Evolutionary conservation across 2,797 vertebrate species (phyloP).

Genomic region (Tympanoctomys barrerae): DNA sequence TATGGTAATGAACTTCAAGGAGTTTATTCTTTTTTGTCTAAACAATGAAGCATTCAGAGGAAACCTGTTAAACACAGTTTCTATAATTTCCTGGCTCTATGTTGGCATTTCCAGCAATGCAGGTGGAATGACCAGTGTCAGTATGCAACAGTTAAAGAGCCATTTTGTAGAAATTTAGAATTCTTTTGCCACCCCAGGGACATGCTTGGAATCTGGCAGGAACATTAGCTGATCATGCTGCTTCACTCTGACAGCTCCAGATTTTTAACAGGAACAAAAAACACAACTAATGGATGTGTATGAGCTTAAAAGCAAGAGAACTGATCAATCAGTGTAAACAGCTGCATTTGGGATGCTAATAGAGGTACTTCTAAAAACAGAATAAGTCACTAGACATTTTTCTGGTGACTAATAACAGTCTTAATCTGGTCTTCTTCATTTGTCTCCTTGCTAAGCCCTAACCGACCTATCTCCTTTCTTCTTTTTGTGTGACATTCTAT

Average conservation of each 20-base stretch:
- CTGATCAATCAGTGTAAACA: conserved; percentile 88
- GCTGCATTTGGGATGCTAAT: conserved; percentile 84
- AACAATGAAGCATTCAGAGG: conserved; percentile 51
- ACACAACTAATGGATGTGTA: conserved; percentile 88
- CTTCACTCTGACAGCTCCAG: conserved; percentile 88
- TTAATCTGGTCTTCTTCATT: conserved; percentile 61
- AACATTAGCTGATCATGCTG: conserved; percentile 83
- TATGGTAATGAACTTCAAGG: conserved; percentile 44
- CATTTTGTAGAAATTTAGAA: conserved; percentile 80
- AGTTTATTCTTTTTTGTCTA: not conserved
- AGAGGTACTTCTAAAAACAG: conserved; percentile 80
- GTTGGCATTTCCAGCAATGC: conserved; percentile 67
- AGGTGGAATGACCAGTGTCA: conserved; percentile 82
- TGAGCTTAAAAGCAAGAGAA: conserved; percentile 87
- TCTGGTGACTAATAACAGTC: conserved; percentile 82
- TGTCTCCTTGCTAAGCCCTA: not conserved
- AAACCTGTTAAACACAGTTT: conserved; percentile 49
- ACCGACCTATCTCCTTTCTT: not conserved
- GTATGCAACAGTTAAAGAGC: conserved; percentile 81
- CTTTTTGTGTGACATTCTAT: conserved; percentile 49
- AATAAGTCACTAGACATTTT: conserved; percentile 78
- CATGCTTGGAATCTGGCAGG: conserved; percentile 85
- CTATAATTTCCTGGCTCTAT: conserved; percentile 67
- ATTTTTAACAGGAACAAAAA: conserved; percentile 87
- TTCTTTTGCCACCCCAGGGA: conserved; percentile 81